Percentiles rank a stretch among this genome's conserved stretches.
Conservation (phyloP, 2,888 invertebrate species). For the Acleris emargana region DNA sequence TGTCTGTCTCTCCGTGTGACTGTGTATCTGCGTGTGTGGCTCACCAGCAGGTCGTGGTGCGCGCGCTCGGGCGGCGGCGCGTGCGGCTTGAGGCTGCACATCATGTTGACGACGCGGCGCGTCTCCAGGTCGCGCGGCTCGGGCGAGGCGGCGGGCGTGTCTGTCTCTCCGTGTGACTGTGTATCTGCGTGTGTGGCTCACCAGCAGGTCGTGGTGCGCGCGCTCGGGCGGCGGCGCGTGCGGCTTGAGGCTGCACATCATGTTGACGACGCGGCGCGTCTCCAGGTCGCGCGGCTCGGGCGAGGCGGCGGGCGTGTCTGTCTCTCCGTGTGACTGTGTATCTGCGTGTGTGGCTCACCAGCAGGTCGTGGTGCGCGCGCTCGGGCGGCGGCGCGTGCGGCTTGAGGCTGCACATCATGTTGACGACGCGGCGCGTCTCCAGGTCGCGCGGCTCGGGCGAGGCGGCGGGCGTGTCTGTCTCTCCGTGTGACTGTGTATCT, state of each 20-base stretch:
- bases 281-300: slow-evolving; percentile 95
- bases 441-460: slow-evolving; percentile 94
- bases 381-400: slow-evolving; percentile 81
- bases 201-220: slow-evolving; percentile 84
- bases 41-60: slow-evolving; percentile 86
- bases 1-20: not conserved
- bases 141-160: slow-evolving; percentile 90
- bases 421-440: slow-evolving; percentile 95
- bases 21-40: slow-evolving; percentile 10
- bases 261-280: slow-evolving; percentile 94
- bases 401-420: slow-evolving; percentile 97
- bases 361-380: slow-evolving; percentile 79
- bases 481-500: not conserved
- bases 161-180: not conserved
- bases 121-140: slow-evolving; percentile 94
- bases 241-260: slow-evolving; percentile 97
- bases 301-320: slow-evolving; percentile 89
- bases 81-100: slow-evolving; percentile 95
- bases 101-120: slow-evolving; percentile 96
- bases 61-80: slow-evolving; percentile 60
- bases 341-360: slow-evolving; percentile 69
- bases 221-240: slow-evolving; percentile 73
- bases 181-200: slow-evolving; percentile 52
- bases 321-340: not conserved
- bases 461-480: slow-evolving; percentile 86